A percentile compares a stretch with the other conserved stretches of the same genome.
phyloP scores from a whole-genome alignment of 2,888 invertebrate genomes.

The Villa cingulata region DNA sequence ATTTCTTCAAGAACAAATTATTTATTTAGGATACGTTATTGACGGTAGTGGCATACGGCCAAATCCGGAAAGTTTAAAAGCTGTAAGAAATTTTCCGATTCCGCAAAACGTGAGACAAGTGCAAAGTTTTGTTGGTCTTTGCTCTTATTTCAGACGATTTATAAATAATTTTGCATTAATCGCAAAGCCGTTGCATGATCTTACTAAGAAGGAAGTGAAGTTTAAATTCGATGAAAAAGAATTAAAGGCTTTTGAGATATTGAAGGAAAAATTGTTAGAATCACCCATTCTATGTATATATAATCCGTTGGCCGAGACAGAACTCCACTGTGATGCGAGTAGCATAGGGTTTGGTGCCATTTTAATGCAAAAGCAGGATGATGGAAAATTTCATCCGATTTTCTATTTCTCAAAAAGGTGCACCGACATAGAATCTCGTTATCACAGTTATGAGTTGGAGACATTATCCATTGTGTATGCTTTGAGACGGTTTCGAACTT shows the following conservation, averaged over 20 bases:
- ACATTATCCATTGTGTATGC: conserved; percentile 10
- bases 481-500: conserved; percentile 7
- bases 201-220: conserved; percentile 12
- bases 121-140: conserved; percentile 11
- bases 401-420: conserved; percentile 9
- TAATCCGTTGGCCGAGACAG: conserved; percentile 14
- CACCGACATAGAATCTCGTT: background rate
- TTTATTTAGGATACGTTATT: conserved; percentile 7
- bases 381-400: conserved; percentile 13
- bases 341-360: conserved; percentile 19
- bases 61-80: background rate
- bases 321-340: conserved; percentile 22
- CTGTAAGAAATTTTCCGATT: background rate
- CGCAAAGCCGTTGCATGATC: conserved; percentile 22
- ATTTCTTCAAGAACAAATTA: conserved; percentile 6
- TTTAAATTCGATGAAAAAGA: conserved; percentile 7
- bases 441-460: conserved; percentile 10
- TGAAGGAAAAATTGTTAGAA: conserved; percentile 6
- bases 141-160: conserved; percentile 13
- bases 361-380: conserved; percentile 16
- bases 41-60: conserved; percentile 2
- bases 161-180: conserved; percentile 11
- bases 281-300: conserved; percentile 19
- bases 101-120: conserved; percentile 1
- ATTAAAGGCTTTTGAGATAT: conserved; percentile 4